Evolutionary conservation across 2,113 vertebrate species (phyloP).

Genomic region (Neolamprologus sp.): DNA sequence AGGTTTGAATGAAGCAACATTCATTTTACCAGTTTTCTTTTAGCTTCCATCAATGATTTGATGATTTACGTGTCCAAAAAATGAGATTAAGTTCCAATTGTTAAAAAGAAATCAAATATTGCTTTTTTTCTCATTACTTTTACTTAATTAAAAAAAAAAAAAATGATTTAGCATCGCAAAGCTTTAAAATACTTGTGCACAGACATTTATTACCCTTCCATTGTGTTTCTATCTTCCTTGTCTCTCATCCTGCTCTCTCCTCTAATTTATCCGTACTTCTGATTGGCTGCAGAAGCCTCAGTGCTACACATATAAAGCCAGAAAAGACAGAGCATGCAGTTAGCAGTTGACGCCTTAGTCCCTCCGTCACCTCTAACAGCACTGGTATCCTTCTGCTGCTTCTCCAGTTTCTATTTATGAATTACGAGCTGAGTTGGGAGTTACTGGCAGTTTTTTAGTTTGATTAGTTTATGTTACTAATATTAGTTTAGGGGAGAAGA

Average conservation of each 20-base stretch:
- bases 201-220: not conserved
- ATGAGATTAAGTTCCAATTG: not conserved
- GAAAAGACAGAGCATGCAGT: not conserved
- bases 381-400: not conserved
- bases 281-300: not conserved
- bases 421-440: not conserved
- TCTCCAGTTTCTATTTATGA: not conserved
- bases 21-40: not conserved
- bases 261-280: not conserved
- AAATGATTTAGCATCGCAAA: accelerated
- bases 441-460: not conserved
- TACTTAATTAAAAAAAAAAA: not conserved
- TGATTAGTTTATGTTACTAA: not conserved
- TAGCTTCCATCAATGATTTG: not conserved
- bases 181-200: not conserved
- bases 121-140: not conserved
- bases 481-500: not conserved
- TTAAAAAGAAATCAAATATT: not conserved
- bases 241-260: not conserved
- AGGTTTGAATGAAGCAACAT: not conserved
- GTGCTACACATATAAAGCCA: not conserved
- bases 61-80: not conserved
- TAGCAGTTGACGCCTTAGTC: not conserved
- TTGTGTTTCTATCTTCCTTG: not conserved
- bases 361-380: not conserved